Percentiles rank a stretch among this genome's conserved stretches.
phyloP scores from a whole-genome alignment of 2,113 vertebrate genomes.

The Sardina pilchardus region DNA sequence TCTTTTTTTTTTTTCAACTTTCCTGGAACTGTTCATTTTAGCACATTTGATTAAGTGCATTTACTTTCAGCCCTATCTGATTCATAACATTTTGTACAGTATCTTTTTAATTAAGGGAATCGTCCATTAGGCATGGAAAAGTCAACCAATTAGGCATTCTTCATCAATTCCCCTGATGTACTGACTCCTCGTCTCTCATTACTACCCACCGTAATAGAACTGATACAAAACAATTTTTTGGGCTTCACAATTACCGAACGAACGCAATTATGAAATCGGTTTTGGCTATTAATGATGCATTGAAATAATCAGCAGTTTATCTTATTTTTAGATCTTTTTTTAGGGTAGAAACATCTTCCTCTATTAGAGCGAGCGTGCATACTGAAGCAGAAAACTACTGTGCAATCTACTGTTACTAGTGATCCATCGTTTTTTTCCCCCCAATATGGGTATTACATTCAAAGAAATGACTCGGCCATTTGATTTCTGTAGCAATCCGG shows the following conservation, averaged over 20 bases:
- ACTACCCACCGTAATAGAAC: constrained; percentile 70
- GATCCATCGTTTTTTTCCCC: not conserved
- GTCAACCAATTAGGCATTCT: constrained; percentile 81
- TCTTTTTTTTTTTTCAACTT: constrained; percentile 71
- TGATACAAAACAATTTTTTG: constrained; percentile 76
- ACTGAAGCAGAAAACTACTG: not conserved
- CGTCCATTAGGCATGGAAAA: constrained; percentile 80
- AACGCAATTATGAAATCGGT: constrained; percentile 74
- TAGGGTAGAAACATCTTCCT: constrained; percentile 22
- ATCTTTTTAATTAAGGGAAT: constrained; percentile 84
- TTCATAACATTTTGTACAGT: constrained; percentile 79
- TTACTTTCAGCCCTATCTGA: constrained; percentile 78
- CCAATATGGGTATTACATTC: not conserved
- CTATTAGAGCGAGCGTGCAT: not conserved
- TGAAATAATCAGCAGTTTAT: constrained; percentile 73
- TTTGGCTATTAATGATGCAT: constrained; percentile 75
- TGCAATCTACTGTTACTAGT: not conserved
- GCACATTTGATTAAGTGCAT: constrained; percentile 88
- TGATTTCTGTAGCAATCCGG: not conserved
- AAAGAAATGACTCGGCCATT: not conserved
- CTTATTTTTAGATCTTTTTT: constrained; percentile 64
- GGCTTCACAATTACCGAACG: constrained; percentile 71
- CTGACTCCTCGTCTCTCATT: constrained; percentile 76
- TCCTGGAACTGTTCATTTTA: constrained; percentile 85
- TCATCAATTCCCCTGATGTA: constrained; percentile 74